Base-by-base conservation (phyloP, 2,888 invertebrate genomes). In the Poecilobothrus nobilitatus region DNA sequence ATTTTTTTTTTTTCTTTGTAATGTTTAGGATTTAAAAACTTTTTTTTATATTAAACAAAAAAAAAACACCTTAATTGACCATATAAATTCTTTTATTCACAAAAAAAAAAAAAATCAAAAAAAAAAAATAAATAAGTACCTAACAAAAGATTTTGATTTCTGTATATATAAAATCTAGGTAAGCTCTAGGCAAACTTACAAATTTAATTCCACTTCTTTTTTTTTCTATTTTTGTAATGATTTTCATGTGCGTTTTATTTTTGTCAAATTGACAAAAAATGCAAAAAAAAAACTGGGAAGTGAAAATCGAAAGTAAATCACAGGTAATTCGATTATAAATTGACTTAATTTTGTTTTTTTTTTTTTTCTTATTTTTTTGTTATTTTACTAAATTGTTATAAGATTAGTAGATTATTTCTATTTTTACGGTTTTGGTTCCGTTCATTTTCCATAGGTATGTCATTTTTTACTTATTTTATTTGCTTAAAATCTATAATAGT, bases 301-400 rank as follows among this genome's bases (percentile, higher is more conserved):
- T 53, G 53, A 53, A 53, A 53, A 53, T 53, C 53, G 53, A 53
- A 53, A 53, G 53, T 53, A 53, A 53, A 53, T 53, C 53, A 53
- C 15, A 18, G 15, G 15, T 18, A 53, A 53, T 53, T 18, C n/a
- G 53, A 53, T 53, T 53, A 37, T 10, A 37, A 37, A 37, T 10
- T 12, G 12, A 37, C 37, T 10, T 10, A 37, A 37, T 12, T 37
- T 37, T 37, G 7, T 37, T 7, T 37, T 37, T 37, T 8, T 3
- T 5, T 27, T 27, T 4, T 27, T 27, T 27, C 3, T 27, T 5
- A 27, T 27, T n/a, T n/a, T n/a, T n/a, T n/a, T 27, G 27, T 27
- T 27, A 27, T 27, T 27, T 27, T 27, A 27, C 27, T 27, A 27
- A 37, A 37, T 37, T 37, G 37, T 37, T 10, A 37, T 37, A 37